Base-by-base conservation (phyloP, 1,140 invertebrate species). In the Pseudobourletiella spinata region DNA sequence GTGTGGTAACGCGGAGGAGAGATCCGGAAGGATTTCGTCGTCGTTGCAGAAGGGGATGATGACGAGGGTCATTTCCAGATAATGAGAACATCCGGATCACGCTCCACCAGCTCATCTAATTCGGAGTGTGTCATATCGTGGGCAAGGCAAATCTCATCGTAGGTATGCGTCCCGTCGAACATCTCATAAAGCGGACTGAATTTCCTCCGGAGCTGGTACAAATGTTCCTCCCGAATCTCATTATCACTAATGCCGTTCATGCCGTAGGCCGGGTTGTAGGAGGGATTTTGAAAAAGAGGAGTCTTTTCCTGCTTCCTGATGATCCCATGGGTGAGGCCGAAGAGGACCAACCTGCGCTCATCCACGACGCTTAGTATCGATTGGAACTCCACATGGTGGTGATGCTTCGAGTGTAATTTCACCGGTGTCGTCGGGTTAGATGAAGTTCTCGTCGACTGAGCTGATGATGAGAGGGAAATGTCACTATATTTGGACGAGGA, bases 111-210 rank as follows among this genome's bases (percentile, higher is more conserved):
- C 64, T 90, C 86, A 72, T 95, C 89, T 28, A 96, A 80, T 67
- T 91, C 86, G 50, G 84, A 80, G 24, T 85, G 79, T 56, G 84
- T 86, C 44, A 91, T 76, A n/a, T 87, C 86, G n/a, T 85, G 85
- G 59, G 84, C 80, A 72, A 89, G 90, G 71, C 91, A 94, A 70
- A 95, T 92, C 77, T 93, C 88, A 77, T 95, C 91, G 46, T 87
- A 83, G 71, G 83, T 89, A 44, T 85, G 83, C 1, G 79, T 74
- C 2, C 92, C 92, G 54, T 85, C 89, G 71, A 93, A 92, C 71
- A 86, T 82, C 51, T 82, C 80, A 48, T 83, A 79, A 11, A 85
- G 74, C 2, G 66, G 22, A 48, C 57, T 48, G 26, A 59, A 64
- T 73, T 76, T 71, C 73, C 62, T 60, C 75, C 79, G 11, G 74